phyloP scores from a whole-genome alignment of 2,888 invertebrate species.

The Tanypteryx hageni region DNA sequence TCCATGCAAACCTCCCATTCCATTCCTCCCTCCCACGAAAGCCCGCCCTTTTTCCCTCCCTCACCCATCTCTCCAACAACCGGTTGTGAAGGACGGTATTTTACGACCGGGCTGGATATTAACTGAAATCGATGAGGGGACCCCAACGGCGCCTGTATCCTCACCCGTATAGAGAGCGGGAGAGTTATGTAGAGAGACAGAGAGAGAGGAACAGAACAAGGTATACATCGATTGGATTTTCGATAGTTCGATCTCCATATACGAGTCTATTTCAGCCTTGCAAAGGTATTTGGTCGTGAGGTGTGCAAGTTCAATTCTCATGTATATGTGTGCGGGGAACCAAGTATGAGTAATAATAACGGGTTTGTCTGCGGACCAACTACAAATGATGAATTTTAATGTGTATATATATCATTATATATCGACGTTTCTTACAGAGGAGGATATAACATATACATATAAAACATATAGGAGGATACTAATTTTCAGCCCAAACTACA shows the following conservation, averaged over 20 bases:
- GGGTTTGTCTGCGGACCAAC: no score
- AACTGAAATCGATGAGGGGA: slow-evolving; percentile 57
- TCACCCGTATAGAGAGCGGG: slow-evolving; percentile 1
- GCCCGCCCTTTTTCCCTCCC: background rate
- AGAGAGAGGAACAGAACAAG: background rate
- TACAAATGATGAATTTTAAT: no score
- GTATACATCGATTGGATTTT: slow-evolving; percentile 53
- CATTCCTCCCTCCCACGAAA: background rate
- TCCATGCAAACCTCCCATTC: background rate
- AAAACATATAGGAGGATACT: no score
- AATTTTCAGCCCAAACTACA: no score
- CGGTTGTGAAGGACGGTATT: slow-evolving; percentile 57
- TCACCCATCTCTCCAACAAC: background rate
- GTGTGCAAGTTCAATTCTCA: background rate
- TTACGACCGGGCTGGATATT: slow-evolving; percentile 58
- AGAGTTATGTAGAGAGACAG: background rate
- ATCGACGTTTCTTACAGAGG: no score
- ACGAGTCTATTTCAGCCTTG: slow-evolving; percentile 35
- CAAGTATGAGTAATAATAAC: no score
- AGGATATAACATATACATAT: no score
- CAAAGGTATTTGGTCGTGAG: background rate
- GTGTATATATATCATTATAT: no score
- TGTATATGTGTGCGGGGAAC: no score
- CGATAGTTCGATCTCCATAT: slow-evolving; percentile 50
- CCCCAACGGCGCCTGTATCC: slow-evolving; percentile 35